Conservation (phyloP, 1,140 invertebrate genomes). For the Platorchestia sp. region DNA sequence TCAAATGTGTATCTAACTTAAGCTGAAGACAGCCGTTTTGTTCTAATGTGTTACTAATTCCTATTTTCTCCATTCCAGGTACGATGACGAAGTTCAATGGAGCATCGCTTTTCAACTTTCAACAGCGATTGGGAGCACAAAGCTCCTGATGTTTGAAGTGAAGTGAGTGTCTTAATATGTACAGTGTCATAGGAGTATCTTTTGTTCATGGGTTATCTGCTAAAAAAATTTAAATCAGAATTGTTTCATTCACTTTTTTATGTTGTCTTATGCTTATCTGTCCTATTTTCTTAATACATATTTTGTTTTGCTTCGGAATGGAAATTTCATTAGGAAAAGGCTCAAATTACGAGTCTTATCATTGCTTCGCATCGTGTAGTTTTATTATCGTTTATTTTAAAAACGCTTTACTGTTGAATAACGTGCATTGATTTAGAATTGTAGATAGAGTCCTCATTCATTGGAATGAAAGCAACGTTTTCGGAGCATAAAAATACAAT, state of each 20-base stretch:
- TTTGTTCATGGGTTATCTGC: not conserved
- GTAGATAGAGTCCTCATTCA: not conserved
- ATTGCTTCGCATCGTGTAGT: not conserved
- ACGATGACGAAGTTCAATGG: not conserved
- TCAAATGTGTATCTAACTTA: no score
- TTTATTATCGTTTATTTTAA: not conserved
- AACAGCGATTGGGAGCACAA: not conserved
- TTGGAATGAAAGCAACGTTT: not conserved
- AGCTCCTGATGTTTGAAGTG: not conserved
- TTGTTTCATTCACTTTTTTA: not conserved
- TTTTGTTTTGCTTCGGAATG: not conserved
- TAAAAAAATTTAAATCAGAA: not conserved
- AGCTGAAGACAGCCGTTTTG: not conserved
- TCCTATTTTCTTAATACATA: not conserved
- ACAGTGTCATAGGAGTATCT: not conserved
- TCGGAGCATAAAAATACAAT: not conserved
- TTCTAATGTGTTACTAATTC: not conserved
- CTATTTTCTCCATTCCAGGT: not conserved
- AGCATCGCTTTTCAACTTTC: not conserved
- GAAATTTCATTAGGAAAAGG: not conserved
- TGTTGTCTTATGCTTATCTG: not conserved
- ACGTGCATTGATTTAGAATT: not conserved
- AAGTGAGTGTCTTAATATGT: not conserved
- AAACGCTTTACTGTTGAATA: not conserved
- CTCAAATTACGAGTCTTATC: not conserved